Base-by-base conservation (phyloP, 2,888 invertebrate species). In the Xestoiulus laeticollis region DNA sequence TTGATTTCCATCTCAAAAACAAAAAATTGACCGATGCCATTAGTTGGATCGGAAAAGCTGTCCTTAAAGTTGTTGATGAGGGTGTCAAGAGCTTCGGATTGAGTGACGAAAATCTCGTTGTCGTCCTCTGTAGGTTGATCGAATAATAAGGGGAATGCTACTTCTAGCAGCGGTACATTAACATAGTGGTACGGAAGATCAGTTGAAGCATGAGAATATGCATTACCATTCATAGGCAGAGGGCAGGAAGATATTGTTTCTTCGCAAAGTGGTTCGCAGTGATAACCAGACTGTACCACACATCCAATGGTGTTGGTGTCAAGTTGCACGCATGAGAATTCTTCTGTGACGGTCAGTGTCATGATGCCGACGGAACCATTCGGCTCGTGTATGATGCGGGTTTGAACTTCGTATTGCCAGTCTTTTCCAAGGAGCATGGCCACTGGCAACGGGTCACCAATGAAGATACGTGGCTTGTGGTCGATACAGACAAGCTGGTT, bases 331-430 rank as follows among this genome's bases (percentile, higher is more conserved):
- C 85, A 85, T 0, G 14, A 14, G 5, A 43, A 85, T 38, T 85
- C 59, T n/a, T 87, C 68, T 0, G 43, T 78, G 5, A 32, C 10
- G 4, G 83, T 87, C 0, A 85, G 85, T 1, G 85, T 87, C 44
- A 87, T 78, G 3, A 87, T 87, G 83, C 84, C 38, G 2, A 85
- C 43, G 19, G 26, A 10, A 2, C 85, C 87, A 87, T 82, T 84
- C 0, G 44, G 43, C 5, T 87, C 85, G 12, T 22, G 26, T 1
- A 38, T 19, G 1, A 85, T 83, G 30, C 84, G n/a, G 1, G 87
- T 85, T 16, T 87, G 85, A 33, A 87, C 87, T 10, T 53, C 32
- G 19, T 22, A 26, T 87, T 87, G 82, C 87, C 44, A 85, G 26
- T 87, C 87, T 10, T 82, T 87, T 5, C 87, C 82, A 5, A 87